Percentiles rank a stretch among this genome's conserved stretches.
These are phyloP conservation scores for Maconellicoccus hirsutus DNA, from an alignment of 1,140 invertebrate genomes.

Conservation along the genomic window DNA sequence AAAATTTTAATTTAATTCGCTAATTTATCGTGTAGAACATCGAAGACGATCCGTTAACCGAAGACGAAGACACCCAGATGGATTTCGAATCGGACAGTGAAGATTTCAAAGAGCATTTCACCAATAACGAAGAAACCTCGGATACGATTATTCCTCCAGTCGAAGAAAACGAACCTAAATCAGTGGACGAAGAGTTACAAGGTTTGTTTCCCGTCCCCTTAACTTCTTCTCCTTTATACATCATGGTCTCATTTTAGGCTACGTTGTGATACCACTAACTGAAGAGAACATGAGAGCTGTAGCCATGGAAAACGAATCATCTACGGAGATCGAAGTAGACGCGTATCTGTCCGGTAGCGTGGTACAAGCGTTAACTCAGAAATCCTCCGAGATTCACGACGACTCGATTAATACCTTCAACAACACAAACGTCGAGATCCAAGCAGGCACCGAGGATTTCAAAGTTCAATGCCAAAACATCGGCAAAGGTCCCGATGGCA, in stretches of 20 bases:
- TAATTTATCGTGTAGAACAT: not conserved
- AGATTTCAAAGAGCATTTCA: conserved; percentile 18
- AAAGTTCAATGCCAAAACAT: conserved; percentile 24
- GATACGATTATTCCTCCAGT: not conserved
- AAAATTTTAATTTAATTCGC: too few relatives aligned
- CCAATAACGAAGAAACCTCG: not conserved
- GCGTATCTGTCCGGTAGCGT: conserved; percentile 25
- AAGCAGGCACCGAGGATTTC: conserved; percentile 24
- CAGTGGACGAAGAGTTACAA: not conserved
- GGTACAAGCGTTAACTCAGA: conserved; percentile 18
- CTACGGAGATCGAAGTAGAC: conserved; percentile 24
- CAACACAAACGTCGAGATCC: conserved; percentile 24
- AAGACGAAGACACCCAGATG: conserved; percentile 8
- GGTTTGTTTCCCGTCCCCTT: not conserved
- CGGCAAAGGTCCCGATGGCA: conserved; percentile 24
- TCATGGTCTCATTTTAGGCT: conserved; percentile 8
- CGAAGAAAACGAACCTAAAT: not conserved
- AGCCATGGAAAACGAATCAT: conserved; percentile 15
- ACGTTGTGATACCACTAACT: conserved; percentile 25
- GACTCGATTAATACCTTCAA: conserved; percentile 10
- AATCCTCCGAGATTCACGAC: not conserved
- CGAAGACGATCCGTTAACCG: not conserved
- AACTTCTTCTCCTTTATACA: not conserved
- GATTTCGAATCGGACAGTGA: conserved; percentile 21
- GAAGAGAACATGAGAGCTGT: conserved; percentile 24